Conservation (phyloP, 2,888 invertebrate genomes). For the Caenorhabditis virilis region DNA sequence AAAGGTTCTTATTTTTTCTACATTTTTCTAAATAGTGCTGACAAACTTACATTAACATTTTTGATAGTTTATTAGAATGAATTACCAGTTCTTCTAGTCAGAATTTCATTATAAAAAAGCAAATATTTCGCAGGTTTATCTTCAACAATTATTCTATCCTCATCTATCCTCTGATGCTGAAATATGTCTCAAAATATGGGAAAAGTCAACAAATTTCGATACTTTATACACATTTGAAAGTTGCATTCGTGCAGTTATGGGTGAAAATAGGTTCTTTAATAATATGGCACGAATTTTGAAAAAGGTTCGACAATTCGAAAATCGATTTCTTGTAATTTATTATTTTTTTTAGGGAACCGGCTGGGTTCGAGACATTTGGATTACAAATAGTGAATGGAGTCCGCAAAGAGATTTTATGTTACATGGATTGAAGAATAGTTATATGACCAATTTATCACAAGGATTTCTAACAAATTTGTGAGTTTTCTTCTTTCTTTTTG, state of each 20-base stretch:
- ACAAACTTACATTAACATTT: no score
- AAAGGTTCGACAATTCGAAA: slow-evolving; percentile 15
- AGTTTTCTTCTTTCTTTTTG: not conserved
- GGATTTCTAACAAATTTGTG: slow-evolving; percentile 20
- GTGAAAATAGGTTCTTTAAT: slow-evolving; percentile 28
- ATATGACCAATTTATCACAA: slow-evolving; percentile 3
- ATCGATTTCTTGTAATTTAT: not conserved
- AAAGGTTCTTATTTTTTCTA: no score
- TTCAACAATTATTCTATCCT: slow-evolving; percentile 29
- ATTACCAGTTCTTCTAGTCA: no score
- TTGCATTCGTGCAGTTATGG: slow-evolving; percentile 52
- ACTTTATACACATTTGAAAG: slow-evolving; percentile 48
- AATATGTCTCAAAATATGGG: slow-evolving; percentile 37
- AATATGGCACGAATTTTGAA: slow-evolving; percentile 22
- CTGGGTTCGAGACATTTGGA: slow-evolving; percentile 62
- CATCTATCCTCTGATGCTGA: slow-evolving; percentile 9
- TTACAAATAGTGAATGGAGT: slow-evolving; percentile 52
- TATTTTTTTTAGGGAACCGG: slow-evolving; percentile 32
- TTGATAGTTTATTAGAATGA: no score
- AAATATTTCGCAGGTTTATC: slow-evolving; percentile 14
- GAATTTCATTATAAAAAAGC: no score
- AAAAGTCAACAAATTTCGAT: slow-evolving; percentile 21
- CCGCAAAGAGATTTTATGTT: slow-evolving; percentile 57
- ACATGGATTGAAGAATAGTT: slow-evolving; percentile 52
- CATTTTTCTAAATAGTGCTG: no score